A percentile compares a stretch with the other conserved stretches of the same genome.
Conservation (phyloP, 2,113 vertebrate genomes). For the Pygathrix nemaeus region DNA sequence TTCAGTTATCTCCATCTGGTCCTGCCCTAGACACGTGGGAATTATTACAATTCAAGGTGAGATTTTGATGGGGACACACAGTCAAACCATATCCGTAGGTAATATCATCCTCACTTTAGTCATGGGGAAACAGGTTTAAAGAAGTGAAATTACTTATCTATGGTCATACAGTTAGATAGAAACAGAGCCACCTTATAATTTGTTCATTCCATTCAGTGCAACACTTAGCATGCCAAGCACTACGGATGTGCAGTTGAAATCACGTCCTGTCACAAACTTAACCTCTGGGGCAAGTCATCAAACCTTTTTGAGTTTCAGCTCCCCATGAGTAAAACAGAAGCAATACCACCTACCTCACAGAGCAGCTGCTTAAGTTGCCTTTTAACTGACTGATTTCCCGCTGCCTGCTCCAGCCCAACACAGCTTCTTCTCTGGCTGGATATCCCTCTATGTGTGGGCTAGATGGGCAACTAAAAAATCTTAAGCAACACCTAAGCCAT, state of each 20-base stretch:
- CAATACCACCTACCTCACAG: no score
- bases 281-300: no score
- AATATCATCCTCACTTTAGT: neutral
- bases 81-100: no score
- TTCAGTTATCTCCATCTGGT: no score
- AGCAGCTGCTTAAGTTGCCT: neutral
- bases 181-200: neutral
- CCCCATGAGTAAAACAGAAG: no score
- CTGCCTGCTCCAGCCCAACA: neutral
- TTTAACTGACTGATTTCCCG: neutral
- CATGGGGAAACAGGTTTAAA: neutral
- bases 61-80: no score
- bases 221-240: neutral
- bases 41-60: no score
- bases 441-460: neutral
- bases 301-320: no score
- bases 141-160: neutral
- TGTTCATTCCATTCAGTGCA: neutral
- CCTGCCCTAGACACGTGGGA: no score
- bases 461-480: neutral
- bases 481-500: neutral
- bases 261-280: no score
- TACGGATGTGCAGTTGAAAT: neutral
- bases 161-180: neutral
- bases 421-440: neutral